A percentile compares a stretch with the other conserved stretches of the same genome.
Evolutionary conservation across 2,888 invertebrate genomes (phyloP).

Genomic region (Eudemis profundana): DNA sequence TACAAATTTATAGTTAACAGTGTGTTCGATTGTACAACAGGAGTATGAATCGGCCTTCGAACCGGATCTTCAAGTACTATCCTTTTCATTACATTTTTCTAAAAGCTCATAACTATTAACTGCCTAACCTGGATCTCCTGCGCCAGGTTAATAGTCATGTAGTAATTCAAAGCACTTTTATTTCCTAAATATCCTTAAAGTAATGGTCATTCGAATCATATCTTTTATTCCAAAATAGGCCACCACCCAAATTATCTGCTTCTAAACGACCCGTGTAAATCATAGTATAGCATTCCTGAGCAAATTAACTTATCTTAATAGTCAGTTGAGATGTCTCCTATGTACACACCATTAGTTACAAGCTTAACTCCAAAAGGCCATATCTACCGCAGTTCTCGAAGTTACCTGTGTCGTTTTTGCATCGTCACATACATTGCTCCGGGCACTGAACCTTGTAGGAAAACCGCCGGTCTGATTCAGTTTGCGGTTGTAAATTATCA

Average conservation of each 20-base stretch:
- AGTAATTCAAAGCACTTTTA: no score
- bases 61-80: slow-evolving; percentile 12
- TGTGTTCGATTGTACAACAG: no score
- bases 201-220: background rate
- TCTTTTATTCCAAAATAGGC: no score
- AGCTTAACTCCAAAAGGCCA: background rate
- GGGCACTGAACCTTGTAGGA: slow-evolving; percentile 34
- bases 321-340: slow-evolving; percentile 25
- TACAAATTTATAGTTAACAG: no score
- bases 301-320: slow-evolving; percentile 43
- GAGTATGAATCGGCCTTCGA: slow-evolving; percentile 21
- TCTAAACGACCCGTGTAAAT: background rate
- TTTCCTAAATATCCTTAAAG: no score
- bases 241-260: no score
- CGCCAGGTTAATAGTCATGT: background rate
- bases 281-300: slow-evolving; percentile 15
- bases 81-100: background rate
- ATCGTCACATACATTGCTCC: background rate
- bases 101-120: background rate
- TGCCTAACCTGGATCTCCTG: background rate
- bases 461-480: slow-evolving; percentile 24
- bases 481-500: slow-evolving; percentile 35
- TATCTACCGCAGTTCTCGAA: background rate
- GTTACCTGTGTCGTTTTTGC: slow-evolving; percentile 15
- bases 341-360: slow-evolving; percentile 36